These are phyloP conservation scores for Coregonus suidteri DNA, from an alignment of 2,797 vertebrate species.

Conservation along the genomic window DNA sequence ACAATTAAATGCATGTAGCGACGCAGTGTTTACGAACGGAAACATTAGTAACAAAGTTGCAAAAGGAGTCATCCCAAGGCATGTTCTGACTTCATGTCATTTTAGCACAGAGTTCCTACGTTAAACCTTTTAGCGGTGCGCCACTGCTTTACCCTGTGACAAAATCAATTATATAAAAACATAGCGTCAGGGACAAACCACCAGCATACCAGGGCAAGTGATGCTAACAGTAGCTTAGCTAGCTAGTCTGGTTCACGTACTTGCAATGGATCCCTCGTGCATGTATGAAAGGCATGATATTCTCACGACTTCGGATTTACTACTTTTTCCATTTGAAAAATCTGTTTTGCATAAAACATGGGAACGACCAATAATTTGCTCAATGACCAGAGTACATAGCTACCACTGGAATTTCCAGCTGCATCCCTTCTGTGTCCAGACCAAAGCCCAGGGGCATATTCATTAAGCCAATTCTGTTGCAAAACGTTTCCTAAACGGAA, in stretches of 20 bases:
- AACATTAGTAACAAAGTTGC: neutral
- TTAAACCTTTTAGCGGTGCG: neutral
- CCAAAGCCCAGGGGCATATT: neutral
- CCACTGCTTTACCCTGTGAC: neutral
- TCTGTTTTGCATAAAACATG: neutral
- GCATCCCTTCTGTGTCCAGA: conserved; percentile 46
- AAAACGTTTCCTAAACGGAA: no score
- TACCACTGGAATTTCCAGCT: conserved; percentile 46
- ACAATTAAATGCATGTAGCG: neutral
- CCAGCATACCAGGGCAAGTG: neutral
- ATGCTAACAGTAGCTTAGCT: neutral
- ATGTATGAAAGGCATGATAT: neutral
- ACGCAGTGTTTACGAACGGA: conserved; percentile 1
- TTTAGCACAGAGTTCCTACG: no score
- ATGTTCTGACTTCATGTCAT: neutral
- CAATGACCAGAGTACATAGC: neutral
- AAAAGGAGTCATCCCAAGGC: neutral
- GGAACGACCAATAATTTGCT: conserved; percentile 17
- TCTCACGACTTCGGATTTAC: neutral
- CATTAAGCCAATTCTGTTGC: no score
- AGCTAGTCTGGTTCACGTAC: neutral
- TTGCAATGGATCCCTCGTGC: neutral
- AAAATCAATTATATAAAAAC: neutral
- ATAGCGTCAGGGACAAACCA: neutral
- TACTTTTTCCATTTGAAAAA: neutral